These are phyloP conservation scores for Ctenicera cuprea DNA, from an alignment of 2,888 invertebrate species.

Conservation along the genomic window DNA sequence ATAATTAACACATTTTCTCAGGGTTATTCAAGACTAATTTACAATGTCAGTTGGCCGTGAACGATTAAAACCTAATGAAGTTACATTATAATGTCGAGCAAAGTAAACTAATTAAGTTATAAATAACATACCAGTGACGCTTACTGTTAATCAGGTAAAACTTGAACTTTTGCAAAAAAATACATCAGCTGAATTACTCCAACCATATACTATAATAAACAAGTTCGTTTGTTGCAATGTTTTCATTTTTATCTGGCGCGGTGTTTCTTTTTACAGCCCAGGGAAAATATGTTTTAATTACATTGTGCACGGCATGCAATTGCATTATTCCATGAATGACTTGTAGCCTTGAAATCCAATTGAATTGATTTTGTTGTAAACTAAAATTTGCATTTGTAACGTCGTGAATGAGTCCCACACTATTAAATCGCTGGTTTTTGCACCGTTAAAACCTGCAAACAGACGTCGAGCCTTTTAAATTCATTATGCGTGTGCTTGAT, in stretches of 20 bases:
- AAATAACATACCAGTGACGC: conserved; percentile 29
- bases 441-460: conserved; percentile 14
- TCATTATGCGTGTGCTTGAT: conserved; percentile 43
- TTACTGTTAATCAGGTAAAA: conserved; percentile 9
- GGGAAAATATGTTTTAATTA: conserved; percentile 21
- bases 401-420: conserved; percentile 29
- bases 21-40: conserved; percentile 2
- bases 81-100: conserved; percentile 16
- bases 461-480: conserved; percentile 40
- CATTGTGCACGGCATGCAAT: conserved; percentile 25
- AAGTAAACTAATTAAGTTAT: conserved; percentile 39
- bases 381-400: conserved; percentile 27
- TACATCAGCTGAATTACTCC: neutral
- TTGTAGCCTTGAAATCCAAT: conserved; percentile 19
- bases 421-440: conserved; percentile 6
- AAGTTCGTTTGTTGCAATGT: neutral
- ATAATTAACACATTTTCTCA: conserved; percentile 6
- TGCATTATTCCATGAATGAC: conserved; percentile 26
- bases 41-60: conserved; percentile 1
- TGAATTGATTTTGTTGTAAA: conserved; percentile 31
- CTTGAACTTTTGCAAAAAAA: neutral
- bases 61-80: conserved; percentile 8
- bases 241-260: too few relatives aligned
- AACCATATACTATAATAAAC: neutral
- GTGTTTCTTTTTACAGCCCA: neutral